Percentiles rank a stretch among this genome's conserved stretches.
These are phyloP conservation scores for Musca vetustissima DNA, from an alignment of 1,140 invertebrate genomes.

Conservation along the genomic window DNA sequence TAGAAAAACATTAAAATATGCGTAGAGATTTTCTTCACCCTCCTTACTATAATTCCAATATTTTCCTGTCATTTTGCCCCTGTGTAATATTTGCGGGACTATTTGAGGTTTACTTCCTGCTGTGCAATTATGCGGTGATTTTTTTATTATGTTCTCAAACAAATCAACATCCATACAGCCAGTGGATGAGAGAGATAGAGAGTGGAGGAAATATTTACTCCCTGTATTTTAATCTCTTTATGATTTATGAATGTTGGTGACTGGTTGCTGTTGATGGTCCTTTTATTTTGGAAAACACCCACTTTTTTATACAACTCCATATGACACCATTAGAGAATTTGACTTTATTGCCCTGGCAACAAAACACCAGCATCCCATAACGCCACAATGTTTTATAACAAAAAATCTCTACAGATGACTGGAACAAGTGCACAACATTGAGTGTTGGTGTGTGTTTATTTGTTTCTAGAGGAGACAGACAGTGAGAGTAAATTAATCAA, in stretches of 20 bases:
- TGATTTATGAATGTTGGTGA: neutral
- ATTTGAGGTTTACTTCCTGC: constrained; percentile 56
- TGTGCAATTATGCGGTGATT: constrained; percentile 54
- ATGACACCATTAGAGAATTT: neutral
- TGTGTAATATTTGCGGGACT: constrained; percentile 44
- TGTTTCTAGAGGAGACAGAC: neutral
- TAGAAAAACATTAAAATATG: no score
- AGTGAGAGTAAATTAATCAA: constrained; percentile 21
- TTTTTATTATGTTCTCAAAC: neutral
- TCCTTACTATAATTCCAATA: no score
- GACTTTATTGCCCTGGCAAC: neutral
- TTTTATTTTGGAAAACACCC: constrained; percentile 1
- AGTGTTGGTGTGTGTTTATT: neutral
- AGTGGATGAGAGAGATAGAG: neutral
- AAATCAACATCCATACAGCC: no score
- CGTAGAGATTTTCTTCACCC: no score
- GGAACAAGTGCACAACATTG: no score
- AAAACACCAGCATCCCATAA: neutral
- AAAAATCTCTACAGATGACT: no score
- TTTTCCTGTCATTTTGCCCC: constrained; percentile 18
- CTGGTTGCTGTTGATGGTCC: neutral
- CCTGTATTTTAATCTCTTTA: constrained; percentile 18
- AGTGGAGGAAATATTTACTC: neutral
- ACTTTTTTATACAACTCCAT: neutral
- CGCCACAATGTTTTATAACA: no score